Evolutionary conservation across 1,140 invertebrate species (phyloP).

Genomic region (Brachionus calyciflorus): DNA sequence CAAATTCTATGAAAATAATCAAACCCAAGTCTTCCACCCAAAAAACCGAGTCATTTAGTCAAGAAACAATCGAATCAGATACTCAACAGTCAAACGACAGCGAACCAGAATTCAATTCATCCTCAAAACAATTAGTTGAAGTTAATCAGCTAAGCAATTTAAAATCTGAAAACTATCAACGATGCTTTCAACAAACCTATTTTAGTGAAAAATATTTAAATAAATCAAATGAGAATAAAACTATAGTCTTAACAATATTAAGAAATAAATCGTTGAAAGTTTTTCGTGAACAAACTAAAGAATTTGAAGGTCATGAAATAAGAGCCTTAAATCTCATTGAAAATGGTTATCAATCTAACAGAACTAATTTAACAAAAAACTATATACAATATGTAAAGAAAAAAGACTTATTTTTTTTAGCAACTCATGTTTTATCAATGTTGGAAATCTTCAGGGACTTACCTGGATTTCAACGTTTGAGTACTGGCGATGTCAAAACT

Average conservation of each 20-base stretch:
- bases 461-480: constrained; percentile 12
- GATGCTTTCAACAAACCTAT: background rate
- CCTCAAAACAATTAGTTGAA: background rate
- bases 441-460: background rate
- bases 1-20: constrained; percentile 55
- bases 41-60: background rate
- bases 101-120: no score
- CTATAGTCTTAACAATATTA: background rate
- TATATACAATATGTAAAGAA: background rate
- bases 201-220: background rate
- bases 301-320: constrained; percentile 7
- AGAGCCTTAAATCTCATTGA: background rate
- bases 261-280: constrained; percentile 11
- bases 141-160: no score
- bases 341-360: background rate
- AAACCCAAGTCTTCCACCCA: background rate
- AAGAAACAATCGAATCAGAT: no score
- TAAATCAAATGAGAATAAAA: background rate
- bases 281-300: background rate
- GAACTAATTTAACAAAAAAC: background rate
- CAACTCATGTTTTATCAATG: constrained; percentile 13
- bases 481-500: background rate
- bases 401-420: background rate
- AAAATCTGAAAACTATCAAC: background rate
- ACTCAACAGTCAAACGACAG: no score